Evolutionary conservation across 2,888 invertebrate genomes (phyloP).

Genomic region (Imbricaverruca yamaguchii): DNA sequence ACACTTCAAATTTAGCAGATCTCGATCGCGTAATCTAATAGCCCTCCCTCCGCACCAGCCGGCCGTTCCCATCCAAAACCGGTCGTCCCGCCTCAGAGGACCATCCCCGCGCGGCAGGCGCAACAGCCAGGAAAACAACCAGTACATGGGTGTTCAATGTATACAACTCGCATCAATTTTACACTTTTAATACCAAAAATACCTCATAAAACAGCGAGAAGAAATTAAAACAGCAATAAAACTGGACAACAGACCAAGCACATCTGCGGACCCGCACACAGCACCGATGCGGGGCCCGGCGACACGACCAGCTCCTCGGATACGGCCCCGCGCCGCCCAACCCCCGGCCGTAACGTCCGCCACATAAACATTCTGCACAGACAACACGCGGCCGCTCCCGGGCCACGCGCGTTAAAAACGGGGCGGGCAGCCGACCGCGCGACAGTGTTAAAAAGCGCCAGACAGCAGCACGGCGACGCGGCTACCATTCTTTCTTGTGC

Average conservation of each 20-base stretch:
- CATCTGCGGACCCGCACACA: not conserved
- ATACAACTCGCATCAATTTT: constrained; percentile 1
- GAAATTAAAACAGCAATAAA: constrained; percentile 18
- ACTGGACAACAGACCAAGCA: constrained; percentile 4
- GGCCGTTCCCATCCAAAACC: too few species aligned
- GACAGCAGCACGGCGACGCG: not conserved
- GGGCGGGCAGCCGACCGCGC: too few species aligned
- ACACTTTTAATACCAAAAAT: constrained; percentile 15
- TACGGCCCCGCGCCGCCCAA: not conserved
- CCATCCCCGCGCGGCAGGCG: not conserved
- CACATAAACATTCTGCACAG: not conserved
- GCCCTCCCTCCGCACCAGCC: too few species aligned
- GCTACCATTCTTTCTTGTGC: constrained; percentile 96
- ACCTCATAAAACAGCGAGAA: constrained; percentile 16
- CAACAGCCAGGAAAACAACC: not conserved
- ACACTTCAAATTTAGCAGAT: too few species aligned
- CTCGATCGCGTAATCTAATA: too few species aligned
- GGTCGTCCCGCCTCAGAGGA: too few species aligned
- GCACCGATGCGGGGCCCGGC: not conserved
- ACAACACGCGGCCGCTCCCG: not conserved
- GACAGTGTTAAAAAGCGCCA: not conserved
- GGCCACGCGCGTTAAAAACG: not conserved
- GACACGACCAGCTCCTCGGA: not conserved
- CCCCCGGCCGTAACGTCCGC: not conserved
- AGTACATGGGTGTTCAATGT: not conserved